A percentile compares a stretch with the other conserved stretches of the same genome.
Conservation (phyloP, 92 coral and sea anemone species). For the Nematostella vectensis region DNA sequence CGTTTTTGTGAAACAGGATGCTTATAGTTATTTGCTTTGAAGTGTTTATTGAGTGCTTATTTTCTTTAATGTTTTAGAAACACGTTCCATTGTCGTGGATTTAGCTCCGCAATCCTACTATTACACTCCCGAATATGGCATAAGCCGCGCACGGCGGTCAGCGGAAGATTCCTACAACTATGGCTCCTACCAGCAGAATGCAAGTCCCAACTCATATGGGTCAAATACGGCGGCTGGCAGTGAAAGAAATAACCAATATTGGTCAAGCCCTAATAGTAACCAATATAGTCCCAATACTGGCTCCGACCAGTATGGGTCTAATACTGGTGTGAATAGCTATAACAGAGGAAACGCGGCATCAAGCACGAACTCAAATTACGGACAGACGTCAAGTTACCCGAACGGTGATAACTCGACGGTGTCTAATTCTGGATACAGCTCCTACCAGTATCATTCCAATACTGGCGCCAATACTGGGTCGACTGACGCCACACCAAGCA, state of each 20-base stretch:
- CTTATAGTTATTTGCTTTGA: too few relatives aligned
- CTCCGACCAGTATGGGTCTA: constrained; percentile 8
- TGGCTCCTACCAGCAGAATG: not conserved
- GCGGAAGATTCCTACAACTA: not conserved
- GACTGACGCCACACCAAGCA: not conserved
- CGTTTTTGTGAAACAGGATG: too few relatives aligned
- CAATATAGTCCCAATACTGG: constrained; percentile 10
- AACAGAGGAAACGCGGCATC: constrained; percentile 10
- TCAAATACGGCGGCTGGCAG: not conserved
- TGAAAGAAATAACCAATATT: constrained; percentile 2
- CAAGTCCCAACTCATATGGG: not conserved
- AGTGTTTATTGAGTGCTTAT: too few relatives aligned
- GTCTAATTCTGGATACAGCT: not conserved
- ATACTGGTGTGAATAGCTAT: constrained; percentile 9
- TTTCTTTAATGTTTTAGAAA: too few relatives aligned
- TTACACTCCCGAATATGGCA: too few relatives aligned
- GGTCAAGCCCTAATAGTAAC: constrained; percentile 1
- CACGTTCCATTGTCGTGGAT: too few relatives aligned
- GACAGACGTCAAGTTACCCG: not conserved
- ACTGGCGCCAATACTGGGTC: not conserved
- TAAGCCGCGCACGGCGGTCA: too few relatives aligned
- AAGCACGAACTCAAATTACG: not conserved
- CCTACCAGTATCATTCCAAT: not conserved
- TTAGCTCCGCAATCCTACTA: too few relatives aligned
- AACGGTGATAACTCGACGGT: not conserved